Evolutionary conservation across 2,113 vertebrate genomes (phyloP), one percentile per base, ranked within the genome.

Genomic region (Rhombomys opimus): DNA sequence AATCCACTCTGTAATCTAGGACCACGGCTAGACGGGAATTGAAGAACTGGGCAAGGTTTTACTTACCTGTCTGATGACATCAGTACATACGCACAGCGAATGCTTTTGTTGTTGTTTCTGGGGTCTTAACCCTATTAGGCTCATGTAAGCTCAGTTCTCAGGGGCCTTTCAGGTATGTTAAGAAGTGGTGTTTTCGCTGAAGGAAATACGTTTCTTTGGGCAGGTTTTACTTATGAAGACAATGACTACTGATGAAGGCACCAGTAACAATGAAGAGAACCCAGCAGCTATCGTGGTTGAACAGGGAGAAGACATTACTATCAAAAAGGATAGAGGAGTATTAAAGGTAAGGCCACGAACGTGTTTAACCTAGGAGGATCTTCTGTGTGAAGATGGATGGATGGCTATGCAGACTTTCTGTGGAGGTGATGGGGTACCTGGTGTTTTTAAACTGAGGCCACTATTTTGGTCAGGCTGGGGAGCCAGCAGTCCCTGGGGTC

Each of bases 161-260:
- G 57, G 90, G 63, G 11, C 70, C 63, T 94, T 85, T 59, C 87
- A 85, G 76, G 85, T 97, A 23, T 32, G 76, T 67, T 78, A 76
- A 77, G 85, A 94, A 95, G 27, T 95, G 38, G 30, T 89, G 57
- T 73, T 89, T 96, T 88, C 14, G 30, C 15, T 65, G 82, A 41
- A 85, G 82, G 38, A 86, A 97, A 68, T 78, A 20, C 52, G 10
- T 95, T 95, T 96, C 38, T 96, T 90, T 93, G 63, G 78, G 20
- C 87, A 98, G 97, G 95, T 88, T 93, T 85, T 80, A 32, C 96
- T 94, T 59, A 50, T 14, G 91, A 97, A 97, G 97, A 98, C 97
- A 87, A 99, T 99, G 99, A 99, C 99, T 97, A 99, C 99, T 96
- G 99, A 99, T 97, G 99, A 99, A 95, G 98, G 99, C 96, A 97